Evolutionary conservation across 2,113 vertebrate species (phyloP).

Genomic region (Symphodus melops): DNA sequence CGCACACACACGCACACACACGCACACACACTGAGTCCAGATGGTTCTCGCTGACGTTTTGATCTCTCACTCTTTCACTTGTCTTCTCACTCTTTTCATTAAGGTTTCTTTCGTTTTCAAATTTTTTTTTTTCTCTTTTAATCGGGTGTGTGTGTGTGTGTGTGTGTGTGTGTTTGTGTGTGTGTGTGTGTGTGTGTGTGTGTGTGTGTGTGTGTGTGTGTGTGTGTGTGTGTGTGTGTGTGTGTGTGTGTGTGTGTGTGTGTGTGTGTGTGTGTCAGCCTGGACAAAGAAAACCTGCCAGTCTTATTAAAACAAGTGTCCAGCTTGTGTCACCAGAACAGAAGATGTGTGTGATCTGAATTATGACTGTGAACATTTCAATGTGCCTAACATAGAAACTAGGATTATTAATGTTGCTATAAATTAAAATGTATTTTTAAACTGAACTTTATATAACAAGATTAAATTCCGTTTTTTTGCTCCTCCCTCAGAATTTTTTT

Average conservation of each 20-base stretch:
- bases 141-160: neutral
- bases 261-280: neutral
- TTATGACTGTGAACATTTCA: no score
- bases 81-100: neutral
- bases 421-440: no score
- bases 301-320: no score
- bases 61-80: neutral
- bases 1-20: constrained; percentile 3
- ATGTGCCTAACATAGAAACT: no score
- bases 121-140: no score
- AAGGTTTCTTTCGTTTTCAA: neutral
- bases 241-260: neutral
- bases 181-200: constrained; percentile 4
- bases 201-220: neutral
- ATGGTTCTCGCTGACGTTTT: constrained; percentile 15
- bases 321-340: no score
- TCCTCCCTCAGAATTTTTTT: no score
- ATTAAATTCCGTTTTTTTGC: no score
- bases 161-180: neutral
- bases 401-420: no score
- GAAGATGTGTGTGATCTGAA: no score
- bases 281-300: no score
- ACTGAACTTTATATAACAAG: no score
- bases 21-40: constrained; percentile 21
- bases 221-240: constrained; percentile 1